These are phyloP conservation scores for Triplophysa tibetana DNA, from an alignment of 2,113 vertebrate species.

Conservation along the genomic window DNA sequence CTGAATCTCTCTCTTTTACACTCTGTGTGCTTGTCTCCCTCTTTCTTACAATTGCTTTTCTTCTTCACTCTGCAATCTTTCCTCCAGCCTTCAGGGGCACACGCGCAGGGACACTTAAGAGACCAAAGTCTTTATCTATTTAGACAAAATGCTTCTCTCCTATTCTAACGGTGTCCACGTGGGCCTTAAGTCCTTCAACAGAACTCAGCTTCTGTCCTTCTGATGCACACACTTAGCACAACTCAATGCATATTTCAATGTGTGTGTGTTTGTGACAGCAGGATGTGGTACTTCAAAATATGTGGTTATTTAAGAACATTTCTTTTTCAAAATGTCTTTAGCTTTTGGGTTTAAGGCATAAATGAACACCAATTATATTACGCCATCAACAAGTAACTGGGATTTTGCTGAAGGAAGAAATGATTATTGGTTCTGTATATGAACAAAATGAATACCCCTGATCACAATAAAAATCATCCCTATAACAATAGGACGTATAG, in stretches of 20 bases:
- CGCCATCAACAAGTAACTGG: no score
- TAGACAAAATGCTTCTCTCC: constrained; percentile 36
- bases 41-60: background rate
- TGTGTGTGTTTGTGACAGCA: background rate
- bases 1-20: constrained; percentile 58
- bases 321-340: no score
- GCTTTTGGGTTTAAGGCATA: no score
- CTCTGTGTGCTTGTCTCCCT: background rate
- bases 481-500: no score
- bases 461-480: no score
- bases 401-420: no score
- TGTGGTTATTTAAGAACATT: no score
- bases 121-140: constrained; percentile 39
- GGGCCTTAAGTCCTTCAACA: constrained; percentile 39
- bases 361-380: no score
- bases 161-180: constrained; percentile 39
- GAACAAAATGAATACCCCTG: no score
- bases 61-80: constrained; percentile 3
- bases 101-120: background rate
- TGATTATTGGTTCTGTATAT: no score
- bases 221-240: constrained; percentile 18
- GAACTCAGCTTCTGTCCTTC: constrained; percentile 21
- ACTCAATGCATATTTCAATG: background rate
- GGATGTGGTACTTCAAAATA: background rate
- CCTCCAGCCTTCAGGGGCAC: constrained; percentile 13